Evolutionary conservation across 1,140 invertebrate genomes (phyloP), one percentile per base, ranked within the genome.

Genomic region (Drosophila kanapiae): DNA sequence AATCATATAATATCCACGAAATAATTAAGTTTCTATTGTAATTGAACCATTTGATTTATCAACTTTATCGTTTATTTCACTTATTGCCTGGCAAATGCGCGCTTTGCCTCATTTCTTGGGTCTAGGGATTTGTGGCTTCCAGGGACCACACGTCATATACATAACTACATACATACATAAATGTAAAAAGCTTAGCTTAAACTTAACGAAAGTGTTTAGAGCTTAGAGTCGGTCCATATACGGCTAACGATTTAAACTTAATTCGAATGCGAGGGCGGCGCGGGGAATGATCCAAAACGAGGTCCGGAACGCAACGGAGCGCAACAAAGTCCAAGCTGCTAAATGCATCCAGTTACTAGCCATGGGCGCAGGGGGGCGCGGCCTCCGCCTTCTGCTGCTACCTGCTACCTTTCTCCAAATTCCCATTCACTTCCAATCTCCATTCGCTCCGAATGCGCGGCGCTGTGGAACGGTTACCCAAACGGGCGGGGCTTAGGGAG

Each of bases 131-230:
- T 23, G 40, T n/a, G 51, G 69, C 16, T 40, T 40, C 29, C 49
- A 37, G 51, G 53, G 31, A 27, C 67, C 65, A 53, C 60, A 48
- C 67, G 67, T 70, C 67, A 60, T 60, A 58, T 57, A 40, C 68
- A 23, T 23, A 23, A 23, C 23, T 59, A 72, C 56, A 62, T 35
- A 37, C 56, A 40, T 27, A 64, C 69, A 42, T 78, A 81, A 78
- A 51, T 62, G 60, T 76, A 70, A 78, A 82, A 82, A 80, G 79
- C 83, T 86, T 82, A 86, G 79, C 76, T 87, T 82, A 87, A 82
- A 87, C 70, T 72, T 72, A 72, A 72, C 68, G 54, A 72, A 72
- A 72, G 70, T 71, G 40, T 56, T 64, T 51, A 33, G 49, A 51
- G 63, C 48, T 70, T 48, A 68, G 69, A 67, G 70, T 60, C 69